Evolutionary conservation across 2,797 vertebrate genomes (phyloP).

Genomic region (Poliocrania exsul): DNA sequence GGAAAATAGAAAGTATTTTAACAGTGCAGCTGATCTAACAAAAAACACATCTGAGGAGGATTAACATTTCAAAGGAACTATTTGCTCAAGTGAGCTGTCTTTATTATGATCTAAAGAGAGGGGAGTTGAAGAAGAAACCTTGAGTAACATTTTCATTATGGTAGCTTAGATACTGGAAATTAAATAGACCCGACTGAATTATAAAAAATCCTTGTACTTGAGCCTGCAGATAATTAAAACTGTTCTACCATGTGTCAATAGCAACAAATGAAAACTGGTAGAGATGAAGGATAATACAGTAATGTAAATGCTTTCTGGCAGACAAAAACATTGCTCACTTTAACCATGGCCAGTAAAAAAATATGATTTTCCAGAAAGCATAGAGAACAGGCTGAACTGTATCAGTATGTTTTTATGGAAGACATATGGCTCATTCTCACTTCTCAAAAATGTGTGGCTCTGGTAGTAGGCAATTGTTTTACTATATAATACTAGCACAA

Average conservation of each 20-base stretch:
- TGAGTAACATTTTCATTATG: conserved; percentile 65
- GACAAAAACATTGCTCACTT: conserved; percentile 21
- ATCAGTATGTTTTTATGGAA: conserved; percentile 42
- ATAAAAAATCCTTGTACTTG: conserved; percentile 53
- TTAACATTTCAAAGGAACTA: conserved; percentile 74
- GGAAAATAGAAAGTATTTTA: conserved; percentile 69
- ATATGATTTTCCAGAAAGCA: conserved; percentile 30
- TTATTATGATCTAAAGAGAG: conserved; percentile 59
- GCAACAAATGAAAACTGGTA: conserved; percentile 46
- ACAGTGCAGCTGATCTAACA: conserved; percentile 72
- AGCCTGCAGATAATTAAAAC: conserved; percentile 51
- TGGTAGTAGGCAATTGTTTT: conserved; percentile 47
- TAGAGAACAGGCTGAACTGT: conserved; percentile 34
- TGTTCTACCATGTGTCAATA: conserved; percentile 43
- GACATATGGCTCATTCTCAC: conserved; percentile 60
- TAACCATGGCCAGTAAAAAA: not conserved
- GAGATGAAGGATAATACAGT: not conserved
- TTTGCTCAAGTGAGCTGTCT: conserved; percentile 71
- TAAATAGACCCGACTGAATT: conserved; percentile 42
- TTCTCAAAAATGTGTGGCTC: conserved; percentile 34
- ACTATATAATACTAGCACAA: not conserved
- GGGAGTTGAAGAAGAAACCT: conserved; percentile 62
- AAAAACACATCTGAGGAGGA: conserved; percentile 68
- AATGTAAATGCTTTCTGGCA: conserved; percentile 36
- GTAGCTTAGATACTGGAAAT: conserved; percentile 66